Base-by-base conservation (phyloP, 1,140 invertebrate genomes). In the Piezodorus guildinii region DNA sequence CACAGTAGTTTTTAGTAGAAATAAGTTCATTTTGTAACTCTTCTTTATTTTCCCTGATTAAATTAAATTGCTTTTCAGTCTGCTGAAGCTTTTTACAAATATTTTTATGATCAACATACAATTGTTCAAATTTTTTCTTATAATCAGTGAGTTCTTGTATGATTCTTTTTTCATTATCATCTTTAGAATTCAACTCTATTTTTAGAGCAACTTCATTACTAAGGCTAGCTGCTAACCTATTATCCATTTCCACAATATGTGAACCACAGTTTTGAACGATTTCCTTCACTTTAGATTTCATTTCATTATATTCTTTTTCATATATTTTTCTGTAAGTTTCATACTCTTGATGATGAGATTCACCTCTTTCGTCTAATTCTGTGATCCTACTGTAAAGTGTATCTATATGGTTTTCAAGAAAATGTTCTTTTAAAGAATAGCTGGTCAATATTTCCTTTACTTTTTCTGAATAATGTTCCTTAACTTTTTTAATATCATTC, bases 321-420 rank as follows among this genome's bases (percentile, higher is more conserved):
- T 21, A 51, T 19, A 46, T 19, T 49, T 51, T 62, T 46, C 43
- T 19, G 15, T 25, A 46, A 1, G 27, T 19, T 21, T 62, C 23
- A 23, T 46, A 27, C 19, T 62, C 61, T 23, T 19, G 15, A 25
- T 62, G 39, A 45, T 62, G 61, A 25, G 15, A 17, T 16, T 46
- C 23, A 21, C 27, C 61, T 8, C 46, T n/a, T 30, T 49, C 23
- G n/a, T 51, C 19, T 16, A 62, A 45, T 19, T 62, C 61, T 62
- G 43, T 21, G 12, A 62, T 16, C 15, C 61, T 39, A 46, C 17
- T 27, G 16, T 39, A 62, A 15, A 51, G 25, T 15, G 46, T 10
- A 25, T 19, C 43, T 12, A 62, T 19, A 6, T 49, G 61, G n/a
- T 62, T 46, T 17, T 51, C 61, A 16, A 62, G 46, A 45, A 62